Evolutionary conservation across 2,888 invertebrate species (phyloP).

Genomic region (Phyllotreta cruciferae): DNA sequence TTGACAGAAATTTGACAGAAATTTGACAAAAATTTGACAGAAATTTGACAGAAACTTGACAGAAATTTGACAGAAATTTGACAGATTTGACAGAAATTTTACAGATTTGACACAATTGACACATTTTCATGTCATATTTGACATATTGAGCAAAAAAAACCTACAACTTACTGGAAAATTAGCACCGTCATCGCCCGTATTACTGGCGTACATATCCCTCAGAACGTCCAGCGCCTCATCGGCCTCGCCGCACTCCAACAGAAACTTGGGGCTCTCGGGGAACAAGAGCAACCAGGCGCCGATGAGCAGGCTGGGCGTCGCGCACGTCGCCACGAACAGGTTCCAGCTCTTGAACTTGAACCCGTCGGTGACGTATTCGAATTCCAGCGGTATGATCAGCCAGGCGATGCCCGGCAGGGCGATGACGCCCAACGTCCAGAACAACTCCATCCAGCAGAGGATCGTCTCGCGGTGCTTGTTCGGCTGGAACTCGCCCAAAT

Average conservation of each 20-base stretch:
- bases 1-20: no score
- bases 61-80: no score
- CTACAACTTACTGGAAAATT: conserved; percentile 76
- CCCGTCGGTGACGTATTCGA: conserved; percentile 64
- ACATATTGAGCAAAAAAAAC: no score
- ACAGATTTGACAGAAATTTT: no score
- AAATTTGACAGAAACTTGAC: no score
- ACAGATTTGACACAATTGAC: no score
- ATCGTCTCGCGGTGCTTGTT: conserved; percentile 81
- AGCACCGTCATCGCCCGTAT: conserved; percentile 74
- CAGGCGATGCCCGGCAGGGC: conserved; percentile 78
- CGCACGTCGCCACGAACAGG: conserved; percentile 78
- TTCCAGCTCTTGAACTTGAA: conserved; percentile 83
- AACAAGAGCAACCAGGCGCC: conserved; percentile 76
- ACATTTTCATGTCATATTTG: no score
- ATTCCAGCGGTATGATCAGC: conserved; percentile 76
- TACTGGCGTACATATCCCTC: conserved; percentile 72
- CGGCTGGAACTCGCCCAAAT: conserved; percentile 82
- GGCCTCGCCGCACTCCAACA: conserved; percentile 80
- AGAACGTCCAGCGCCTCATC: conserved; percentile 76
- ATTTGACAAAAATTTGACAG: no score
- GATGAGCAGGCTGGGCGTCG: conserved; percentile 72
- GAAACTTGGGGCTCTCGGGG: conserved; percentile 84
- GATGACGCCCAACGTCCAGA: conserved; percentile 83
- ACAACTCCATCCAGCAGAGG: conserved; percentile 85